Base-by-base conservation (phyloP, 2,113 vertebrate species). In the Laterallus jamaicensis region DNA sequence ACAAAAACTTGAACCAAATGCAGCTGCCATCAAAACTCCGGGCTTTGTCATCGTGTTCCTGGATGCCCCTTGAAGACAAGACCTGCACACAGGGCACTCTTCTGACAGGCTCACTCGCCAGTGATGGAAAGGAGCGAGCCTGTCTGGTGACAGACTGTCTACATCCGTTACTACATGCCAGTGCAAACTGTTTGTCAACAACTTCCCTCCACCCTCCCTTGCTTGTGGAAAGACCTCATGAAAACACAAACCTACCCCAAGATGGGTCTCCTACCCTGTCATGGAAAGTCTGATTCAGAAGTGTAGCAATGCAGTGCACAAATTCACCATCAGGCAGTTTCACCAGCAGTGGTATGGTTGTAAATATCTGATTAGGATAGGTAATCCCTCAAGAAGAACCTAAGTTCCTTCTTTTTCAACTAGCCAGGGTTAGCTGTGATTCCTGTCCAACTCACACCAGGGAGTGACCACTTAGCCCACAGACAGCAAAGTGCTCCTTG, bases 231-330 rank as follows among this genome's bases (percentile, higher is more conserved):
- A 29, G 54, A 13, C 26, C 29, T 73, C 5, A 29, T 21, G 68
- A 73, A 77, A 73, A 44, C 2, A 4, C 25, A 63, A 64, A 9
- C 18, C 17, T 24, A 29, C 7, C 12, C 3, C 5, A 22, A 68
- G 29, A 60, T 1, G 0, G 8, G 4, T 16, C 20, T 44, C 22
- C 25, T 26, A 56, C 4, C 31, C 52, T 3, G 4, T 4, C 32
- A 32, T 4, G 10, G 10, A 69, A 62, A 75, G 7, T 42, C 77
- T 20, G 22, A 78, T 22, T 49, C 17, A 37, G 12, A 64, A 86
- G 21, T 6, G 2, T 16, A 80, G 21, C 10, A 59, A 8, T 0
- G 0, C 18, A 40, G 21, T 4, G 11, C 39, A n/a, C 31, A 19
- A 37, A 37, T 19, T 71, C 52, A 19, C 2, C 26, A 14, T 4